phyloP scores from a whole-genome alignment of 2,888 invertebrate genomes.

The Lamproptera curius region DNA sequence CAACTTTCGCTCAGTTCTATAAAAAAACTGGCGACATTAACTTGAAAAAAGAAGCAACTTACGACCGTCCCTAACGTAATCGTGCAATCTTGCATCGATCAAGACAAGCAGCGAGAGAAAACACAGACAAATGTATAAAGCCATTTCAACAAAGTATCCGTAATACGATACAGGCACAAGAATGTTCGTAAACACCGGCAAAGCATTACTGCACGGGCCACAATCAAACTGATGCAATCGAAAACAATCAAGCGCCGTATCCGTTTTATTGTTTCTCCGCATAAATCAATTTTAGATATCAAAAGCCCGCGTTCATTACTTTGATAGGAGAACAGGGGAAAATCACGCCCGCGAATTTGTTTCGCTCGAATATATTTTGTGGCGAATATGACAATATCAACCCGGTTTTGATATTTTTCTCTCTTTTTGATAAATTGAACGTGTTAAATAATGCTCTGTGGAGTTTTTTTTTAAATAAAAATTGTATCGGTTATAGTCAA shows the following conservation, averaged over 20 bases:
- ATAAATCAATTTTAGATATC: constrained; percentile 55
- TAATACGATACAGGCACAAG: constrained; percentile 5
- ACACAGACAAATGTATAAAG: constrained; percentile 5
- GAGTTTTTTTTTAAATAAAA: not conserved
- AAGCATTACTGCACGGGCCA: constrained; percentile 29
- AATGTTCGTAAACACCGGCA: constrained; percentile 11
- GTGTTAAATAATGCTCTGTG: not conserved
- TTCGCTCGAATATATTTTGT: no score
- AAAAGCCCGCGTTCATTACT: constrained; percentile 9
- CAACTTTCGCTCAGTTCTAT: no score
- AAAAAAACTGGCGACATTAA: no score
- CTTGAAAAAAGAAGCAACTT: constrained; percentile 41
- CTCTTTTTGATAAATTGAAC: no score
- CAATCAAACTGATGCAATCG: constrained; percentile 41
- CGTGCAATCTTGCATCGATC: constrained; percentile 33
- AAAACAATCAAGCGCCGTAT: constrained; percentile 53
- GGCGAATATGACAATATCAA: no score
- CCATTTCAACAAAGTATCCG: constrained; percentile 14
- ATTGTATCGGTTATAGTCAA: not conserved
- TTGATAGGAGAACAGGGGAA: not conserved
- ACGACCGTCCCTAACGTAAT: constrained; percentile 68
- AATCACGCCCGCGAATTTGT: not conserved
- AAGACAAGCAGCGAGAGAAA: constrained; percentile 11
- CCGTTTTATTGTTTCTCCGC: constrained; percentile 51
- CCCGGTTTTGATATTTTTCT: no score